A percentile compares a stretch with the other conserved stretches of the same genome.
Conservation (phyloP, 1,140 invertebrate genomes). For the Pseudachorutes palmiensis region DNA sequence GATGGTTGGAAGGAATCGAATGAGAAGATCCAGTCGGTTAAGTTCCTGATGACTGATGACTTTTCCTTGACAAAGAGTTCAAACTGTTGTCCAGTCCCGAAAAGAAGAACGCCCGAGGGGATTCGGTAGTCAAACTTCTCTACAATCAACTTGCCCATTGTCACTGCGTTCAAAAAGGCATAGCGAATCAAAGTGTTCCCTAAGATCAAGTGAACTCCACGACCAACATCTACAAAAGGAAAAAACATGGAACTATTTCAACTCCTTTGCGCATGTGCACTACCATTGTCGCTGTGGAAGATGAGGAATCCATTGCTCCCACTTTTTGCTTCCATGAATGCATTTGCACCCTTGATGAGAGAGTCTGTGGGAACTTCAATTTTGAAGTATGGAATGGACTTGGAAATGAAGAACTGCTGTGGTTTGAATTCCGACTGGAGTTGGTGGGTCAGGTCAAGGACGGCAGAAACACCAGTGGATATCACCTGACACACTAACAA, state of each 20-base stretch:
- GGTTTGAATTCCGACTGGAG: constrained; percentile 22
- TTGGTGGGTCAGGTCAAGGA: constrained; percentile 28
- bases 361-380: constrained; percentile 28
- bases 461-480: constrained; percentile 24
- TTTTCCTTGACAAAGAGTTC: constrained; percentile 24
- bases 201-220: constrained; percentile 33
- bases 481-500: constrained; percentile 33
- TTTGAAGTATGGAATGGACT: constrained; percentile 34
- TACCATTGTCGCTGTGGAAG: constrained; percentile 30
- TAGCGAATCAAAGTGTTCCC: constrained; percentile 36
- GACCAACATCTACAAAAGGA: constrained; percentile 23
- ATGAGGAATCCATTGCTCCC: constrained; percentile 36
- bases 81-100: constrained; percentile 24
- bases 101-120: constrained; percentile 32
- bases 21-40: constrained; percentile 35
- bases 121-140: constrained; percentile 37
- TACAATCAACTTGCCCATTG: constrained; percentile 25
- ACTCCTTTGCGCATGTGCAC: background rate
- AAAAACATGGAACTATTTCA: constrained; percentile 12
- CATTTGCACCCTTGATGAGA: constrained; percentile 25
- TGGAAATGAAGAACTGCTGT: constrained; percentile 25
- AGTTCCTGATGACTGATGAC: constrained; percentile 21
- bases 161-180: constrained; percentile 28
- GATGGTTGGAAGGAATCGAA: constrained; percentile 20
- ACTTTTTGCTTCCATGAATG: constrained; percentile 28